Base-by-base conservation (phyloP, 2,797 vertebrate species). In the Sus cebifrons region DNA sequence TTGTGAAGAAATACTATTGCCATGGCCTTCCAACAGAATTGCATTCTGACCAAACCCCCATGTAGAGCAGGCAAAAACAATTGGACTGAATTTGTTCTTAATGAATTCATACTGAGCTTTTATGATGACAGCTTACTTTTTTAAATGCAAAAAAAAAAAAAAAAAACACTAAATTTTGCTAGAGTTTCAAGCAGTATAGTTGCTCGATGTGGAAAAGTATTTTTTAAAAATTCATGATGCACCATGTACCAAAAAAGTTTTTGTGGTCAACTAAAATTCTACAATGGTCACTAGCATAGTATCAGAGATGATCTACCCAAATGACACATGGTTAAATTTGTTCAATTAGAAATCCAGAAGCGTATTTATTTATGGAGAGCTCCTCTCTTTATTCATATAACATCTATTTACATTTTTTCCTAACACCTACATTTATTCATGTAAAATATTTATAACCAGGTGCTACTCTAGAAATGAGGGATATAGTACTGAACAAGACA, bases 101-200 rank as follows among this genome's bases (percentile, higher is more conserved):
- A 21, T 32, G 17, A 64, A 23, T 87, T 85, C 54, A 40, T 36
- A 75, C 6, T 20, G 77, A 85, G 27, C 23, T 5, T 44, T 21
- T 32, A 40, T 82, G 82, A 92, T 81, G 71, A 67, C 54, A 87
- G 4, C 16, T 77, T 92, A 89, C 27, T 82, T 67, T 91, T 65
- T 25, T 23, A 81, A 84, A 7, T 52, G 60, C n/a, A 79, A 60
- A 44, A 17, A 49, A 49, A 49, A 49, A 49, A 49, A 32, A 32
- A 32, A 32, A 74, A 79, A 90, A 65, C 8, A 83, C 25, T 95
- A 14, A 89, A 78, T 56, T 65, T 91, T 89, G 13, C 79, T 82
- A 73, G 25, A 5, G 25, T 70, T 15, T 95, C 71, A 68, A 86
- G 16, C 20, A 89, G 29, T 52, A 65, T 40, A 68, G n/a, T 18